Conservation (phyloP, 1,140 invertebrate genomes). For the Heliconius eleuchia region DNA sequence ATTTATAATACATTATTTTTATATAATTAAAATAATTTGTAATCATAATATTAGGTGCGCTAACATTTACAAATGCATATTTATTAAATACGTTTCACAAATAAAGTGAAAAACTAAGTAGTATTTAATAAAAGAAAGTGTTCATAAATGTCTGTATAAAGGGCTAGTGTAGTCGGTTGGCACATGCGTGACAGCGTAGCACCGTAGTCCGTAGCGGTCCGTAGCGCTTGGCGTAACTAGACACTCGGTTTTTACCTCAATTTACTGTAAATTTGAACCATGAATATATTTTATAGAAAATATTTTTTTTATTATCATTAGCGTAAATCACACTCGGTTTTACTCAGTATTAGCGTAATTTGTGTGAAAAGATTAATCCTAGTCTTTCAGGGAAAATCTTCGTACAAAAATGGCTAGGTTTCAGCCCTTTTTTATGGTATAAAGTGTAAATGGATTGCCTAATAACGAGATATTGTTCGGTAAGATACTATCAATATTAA, state of each 20-base stretch:
- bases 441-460: background rate
- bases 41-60: background rate
- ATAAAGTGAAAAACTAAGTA: background rate
- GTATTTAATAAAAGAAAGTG: slow-evolving; percentile 2
- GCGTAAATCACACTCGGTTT: background rate
- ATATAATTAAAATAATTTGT: background rate
- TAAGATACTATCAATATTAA: slow-evolving; percentile 8
- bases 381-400: background rate
- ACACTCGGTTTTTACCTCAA: background rate
- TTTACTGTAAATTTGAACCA: background rate
- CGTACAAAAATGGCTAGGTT: background rate
- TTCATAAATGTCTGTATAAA: slow-evolving; percentile 21
- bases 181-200: slow-evolving; percentile 43
- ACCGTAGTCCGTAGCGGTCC: slow-evolving; percentile 33
- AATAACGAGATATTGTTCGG: background rate
- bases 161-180: slow-evolving; percentile 30
- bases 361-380: background rate
- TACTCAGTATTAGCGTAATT: background rate
- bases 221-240: slow-evolving; percentile 35
- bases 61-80: background rate
- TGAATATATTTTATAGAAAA: background rate
- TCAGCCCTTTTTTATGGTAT: background rate
- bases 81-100: background rate
- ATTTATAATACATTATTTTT: background rate
- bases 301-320: background rate